Conservation (phyloP, 1,140 invertebrate genomes). For the Zaprionus capensis region DNA sequence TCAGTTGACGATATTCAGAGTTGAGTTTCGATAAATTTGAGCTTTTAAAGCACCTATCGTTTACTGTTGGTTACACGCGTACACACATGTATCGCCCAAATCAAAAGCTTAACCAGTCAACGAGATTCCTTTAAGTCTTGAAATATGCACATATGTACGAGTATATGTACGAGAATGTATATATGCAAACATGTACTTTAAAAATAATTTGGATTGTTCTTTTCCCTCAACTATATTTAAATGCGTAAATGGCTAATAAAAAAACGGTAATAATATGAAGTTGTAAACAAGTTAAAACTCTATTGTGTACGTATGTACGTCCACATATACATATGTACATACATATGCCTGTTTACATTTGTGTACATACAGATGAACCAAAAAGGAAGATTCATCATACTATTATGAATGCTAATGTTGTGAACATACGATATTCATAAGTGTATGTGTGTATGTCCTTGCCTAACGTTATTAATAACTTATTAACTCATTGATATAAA, state of each 20-base stretch:
- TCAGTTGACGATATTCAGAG: neutral
- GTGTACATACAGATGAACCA: neutral
- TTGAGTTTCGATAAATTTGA: slow-evolving; percentile 36
- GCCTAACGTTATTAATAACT: neutral
- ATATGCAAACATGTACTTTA: slow-evolving; percentile 1
- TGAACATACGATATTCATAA: neutral
- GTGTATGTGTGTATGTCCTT: neutral
- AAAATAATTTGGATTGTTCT: neutral
- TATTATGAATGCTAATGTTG: neutral
- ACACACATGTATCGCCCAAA: slow-evolving; percentile 22
- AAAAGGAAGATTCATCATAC: neutral
- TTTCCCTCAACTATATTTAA: neutral
- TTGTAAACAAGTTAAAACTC: neutral
- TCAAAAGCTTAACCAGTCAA: slow-evolving; percentile 38
- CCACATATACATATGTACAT: neutral
- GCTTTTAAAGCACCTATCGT: slow-evolving; percentile 43
- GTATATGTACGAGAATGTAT: slow-evolving; percentile 8
- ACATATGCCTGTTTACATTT: neutral
- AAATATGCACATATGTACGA: slow-evolving; percentile 17
- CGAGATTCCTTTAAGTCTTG: slow-evolving; percentile 35
- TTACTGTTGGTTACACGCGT: slow-evolving; percentile 14
- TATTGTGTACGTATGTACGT: neutral
- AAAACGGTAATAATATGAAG: neutral
- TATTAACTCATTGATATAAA: slow-evolving; percentile 6
- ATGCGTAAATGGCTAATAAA: neutral